Evolutionary conservation across 2,113 vertebrate species (phyloP).

Genomic region (Pandion haliaetus): DNA sequence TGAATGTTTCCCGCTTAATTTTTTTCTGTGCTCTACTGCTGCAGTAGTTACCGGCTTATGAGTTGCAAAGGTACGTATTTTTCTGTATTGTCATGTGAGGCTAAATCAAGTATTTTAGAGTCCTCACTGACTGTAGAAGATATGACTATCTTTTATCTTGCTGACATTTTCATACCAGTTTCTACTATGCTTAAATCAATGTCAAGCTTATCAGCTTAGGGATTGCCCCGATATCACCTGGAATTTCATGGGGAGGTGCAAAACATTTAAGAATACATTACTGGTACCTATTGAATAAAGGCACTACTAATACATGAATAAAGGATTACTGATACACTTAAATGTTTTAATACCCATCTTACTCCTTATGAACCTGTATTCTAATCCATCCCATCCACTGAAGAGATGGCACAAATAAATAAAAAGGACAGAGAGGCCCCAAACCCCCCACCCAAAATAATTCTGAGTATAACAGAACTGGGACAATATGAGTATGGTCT

Average conservation of each 20-base stretch:
- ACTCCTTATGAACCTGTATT: neutral
- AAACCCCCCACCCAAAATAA: neutral
- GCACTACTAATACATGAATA: neutral
- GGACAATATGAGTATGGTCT: neutral
- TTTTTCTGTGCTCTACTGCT: neutral
- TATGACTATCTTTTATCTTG: neutral
- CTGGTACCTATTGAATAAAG: neutral
- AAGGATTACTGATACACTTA: neutral
- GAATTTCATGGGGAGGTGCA: neutral
- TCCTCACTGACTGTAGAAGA: neutral
- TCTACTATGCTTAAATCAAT: neutral
- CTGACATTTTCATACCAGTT: neutral
- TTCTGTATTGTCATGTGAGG: neutral
- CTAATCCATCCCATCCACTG: neutral
- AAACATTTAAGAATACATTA: neutral
- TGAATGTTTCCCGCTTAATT: neutral
- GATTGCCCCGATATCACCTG: neutral
- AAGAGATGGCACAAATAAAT: neutral
- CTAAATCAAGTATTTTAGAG: neutral
- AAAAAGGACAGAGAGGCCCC: neutral
- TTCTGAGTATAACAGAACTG: neutral
- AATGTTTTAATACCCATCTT: neutral
- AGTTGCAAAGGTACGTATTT: neutral
- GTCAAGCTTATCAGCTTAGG: neutral
- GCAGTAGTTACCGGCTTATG: neutral